phyloP scores from a whole-genome alignment of 2,113 vertebrate genomes.

The Solenodon paradoxus region DNA sequence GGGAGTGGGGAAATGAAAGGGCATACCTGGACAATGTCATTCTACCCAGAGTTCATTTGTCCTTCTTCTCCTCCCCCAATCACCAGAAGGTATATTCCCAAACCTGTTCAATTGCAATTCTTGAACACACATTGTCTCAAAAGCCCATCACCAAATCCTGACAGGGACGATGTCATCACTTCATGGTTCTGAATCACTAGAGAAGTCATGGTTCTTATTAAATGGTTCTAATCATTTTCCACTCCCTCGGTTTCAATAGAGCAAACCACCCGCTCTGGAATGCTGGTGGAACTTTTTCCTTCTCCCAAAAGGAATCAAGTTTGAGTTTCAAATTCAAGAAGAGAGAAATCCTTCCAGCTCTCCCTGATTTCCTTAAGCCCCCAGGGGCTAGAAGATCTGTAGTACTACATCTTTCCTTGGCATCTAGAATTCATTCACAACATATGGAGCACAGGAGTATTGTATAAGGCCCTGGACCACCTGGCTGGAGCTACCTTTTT shows the following conservation, averaged over 20 bases:
- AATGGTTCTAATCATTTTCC: not conserved
- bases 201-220: not conserved
- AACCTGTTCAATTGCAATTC: not conserved
- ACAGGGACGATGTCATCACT: not conserved
- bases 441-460: not conserved
- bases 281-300: not conserved
- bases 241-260: not conserved
- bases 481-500: not conserved
- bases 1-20: not conserved
- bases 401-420: not conserved
- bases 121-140: not conserved
- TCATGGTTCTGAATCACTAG: not conserved
- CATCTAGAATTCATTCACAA: not conserved
- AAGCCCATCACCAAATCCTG: not conserved
- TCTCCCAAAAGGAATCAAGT: not conserved
- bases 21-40: not conserved
- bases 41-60: not conserved
- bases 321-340: not conserved
- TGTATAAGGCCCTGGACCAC: not conserved
- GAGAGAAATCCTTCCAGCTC: not conserved
- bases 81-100: not conserved
- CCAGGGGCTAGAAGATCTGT: not conserved
- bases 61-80: not conserved
- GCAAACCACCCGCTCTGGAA: not conserved
- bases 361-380: not conserved